Percentiles rank a stretch among this genome's conserved stretches.
phyloP scores from a whole-genome alignment of 2,797 vertebrate species.

The Leptoclinus maculatus region DNA sequence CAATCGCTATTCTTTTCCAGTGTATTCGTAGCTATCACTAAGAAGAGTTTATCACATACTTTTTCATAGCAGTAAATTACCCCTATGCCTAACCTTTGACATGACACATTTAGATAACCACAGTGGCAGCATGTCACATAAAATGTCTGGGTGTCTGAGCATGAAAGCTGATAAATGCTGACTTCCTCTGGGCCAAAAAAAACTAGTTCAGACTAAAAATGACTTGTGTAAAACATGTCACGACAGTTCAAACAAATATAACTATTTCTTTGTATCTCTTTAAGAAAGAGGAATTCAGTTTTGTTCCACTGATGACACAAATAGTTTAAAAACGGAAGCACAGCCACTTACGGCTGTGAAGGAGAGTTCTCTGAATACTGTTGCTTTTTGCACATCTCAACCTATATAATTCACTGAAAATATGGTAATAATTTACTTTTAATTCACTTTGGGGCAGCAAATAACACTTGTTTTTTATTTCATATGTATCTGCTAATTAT shows the following conservation, averaged over 20 bases:
- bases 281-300: background rate
- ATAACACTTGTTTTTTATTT: background rate
- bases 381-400: background rate
- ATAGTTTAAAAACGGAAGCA: background rate
- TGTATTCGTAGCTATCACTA: background rate
- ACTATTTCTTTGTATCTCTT: background rate
- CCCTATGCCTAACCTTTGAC: background rate
- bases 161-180: constrained; percentile 4
- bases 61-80: background rate
- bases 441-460: background rate
- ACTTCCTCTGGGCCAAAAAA: constrained; percentile 12
- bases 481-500: background rate
- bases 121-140: background rate
- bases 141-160: background rate
- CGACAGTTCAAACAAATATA: background rate
- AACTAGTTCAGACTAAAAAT: background rate
- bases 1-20: background rate
- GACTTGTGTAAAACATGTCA: background rate
- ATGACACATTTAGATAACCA: background rate
- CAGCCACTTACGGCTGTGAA: background rate
- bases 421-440: background rate
- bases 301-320: background rate
- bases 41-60: background rate
- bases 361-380: background rate
- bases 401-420: background rate